Evolutionary conservation across 2,888 invertebrate genomes (phyloP), one percentile per base, ranked within the genome.

Genomic region (Scaptomyza caliginosa): DNA sequence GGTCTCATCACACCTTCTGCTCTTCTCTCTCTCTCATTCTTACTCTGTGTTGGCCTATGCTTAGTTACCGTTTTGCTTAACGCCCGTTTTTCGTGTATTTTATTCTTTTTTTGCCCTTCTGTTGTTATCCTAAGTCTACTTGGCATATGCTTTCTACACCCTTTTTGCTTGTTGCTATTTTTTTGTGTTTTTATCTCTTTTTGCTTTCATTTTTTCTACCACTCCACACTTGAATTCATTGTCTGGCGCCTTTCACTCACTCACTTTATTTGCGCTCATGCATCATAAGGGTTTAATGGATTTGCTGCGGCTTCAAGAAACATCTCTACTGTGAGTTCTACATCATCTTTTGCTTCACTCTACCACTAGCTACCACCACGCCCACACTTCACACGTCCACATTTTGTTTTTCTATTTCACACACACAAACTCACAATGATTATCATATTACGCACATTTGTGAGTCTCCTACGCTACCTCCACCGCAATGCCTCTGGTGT

Each of bases 221-320:
- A 13, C 19, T 13, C 39, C 40, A 45, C 16, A 34, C 16, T 34
- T 34, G 34, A 16, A 34, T 55, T 55, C 66, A 65, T 81, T 86
- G 85, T 72, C 65, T 72, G 85, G 54, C 82, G 67, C 58, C 85
- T 65, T 78, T 82, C 74, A 83, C 81, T 85, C 77, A 82, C 72
- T 86, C 86, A 71, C 67, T 76, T 77, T 86, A 77, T 86, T 84
- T 88, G 84, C 65, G 86, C 78, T 68, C 85, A 70, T 88, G 88
- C 85, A 77, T 84, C 88, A 88, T 88, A 84, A 84, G 84, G 84
- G 88, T 84, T 84, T 84, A 84, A 84, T 84, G 84, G 84, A 84
- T 88, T 84, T 84, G 75, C 75, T 70, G 60, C 59, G 70, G 63
- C 58, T 49, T 62, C 52, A 45, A 57, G 38, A 50, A 40, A 54